Base-by-base conservation (phyloP, 2,888 invertebrate genomes). In the Druceiella hillmani region DNA sequence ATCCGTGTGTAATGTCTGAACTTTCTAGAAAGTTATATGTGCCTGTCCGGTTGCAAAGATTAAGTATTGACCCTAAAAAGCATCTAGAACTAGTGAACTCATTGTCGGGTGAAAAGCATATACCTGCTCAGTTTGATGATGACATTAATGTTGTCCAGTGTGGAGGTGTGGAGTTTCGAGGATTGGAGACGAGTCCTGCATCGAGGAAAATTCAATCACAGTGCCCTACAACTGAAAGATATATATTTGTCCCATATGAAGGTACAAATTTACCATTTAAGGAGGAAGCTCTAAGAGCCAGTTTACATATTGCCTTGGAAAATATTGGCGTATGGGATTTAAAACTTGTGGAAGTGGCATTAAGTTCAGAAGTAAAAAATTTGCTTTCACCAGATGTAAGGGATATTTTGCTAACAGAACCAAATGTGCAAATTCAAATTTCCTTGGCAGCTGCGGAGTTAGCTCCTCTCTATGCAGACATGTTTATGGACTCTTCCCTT, bases 161-260 rank as follows among this genome's bases (percentile, higher is more conserved):
- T 28, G 87, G 85, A 2, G 89, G 88, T 14, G 73, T 89, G 13
- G 86, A 87, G 58, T 62, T 91, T 16, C 71, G 85, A 36, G 89
- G 88, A 4, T 70, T 90, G 55, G 88, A 87, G 59, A 84, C 87
- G 1, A 83, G 84, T 17, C 62, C 87, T 27, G 87, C 88, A 1
- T 86, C 88, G 3, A 72, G 83, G 34, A 74, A 84, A 38, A 80
- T 80, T 43, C 77, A 76, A 50, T 62, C 72, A 2, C 87, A 88
- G 60, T 64, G 77, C 2, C 88, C 88, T 2, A 79, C 81, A 46
- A 59, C 86, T 13, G 90, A 91, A 59, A 76, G 79, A 44, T 87
- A 83, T 55, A 63, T 69, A 7, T 89, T 88, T 53, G 66, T 84
- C 12, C 83, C 88, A 1, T 81, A 81, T 45, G 62, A 68, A 30